Conservation (phyloP, 2,888 invertebrate species). For the Malthinus seriepunctatus region DNA sequence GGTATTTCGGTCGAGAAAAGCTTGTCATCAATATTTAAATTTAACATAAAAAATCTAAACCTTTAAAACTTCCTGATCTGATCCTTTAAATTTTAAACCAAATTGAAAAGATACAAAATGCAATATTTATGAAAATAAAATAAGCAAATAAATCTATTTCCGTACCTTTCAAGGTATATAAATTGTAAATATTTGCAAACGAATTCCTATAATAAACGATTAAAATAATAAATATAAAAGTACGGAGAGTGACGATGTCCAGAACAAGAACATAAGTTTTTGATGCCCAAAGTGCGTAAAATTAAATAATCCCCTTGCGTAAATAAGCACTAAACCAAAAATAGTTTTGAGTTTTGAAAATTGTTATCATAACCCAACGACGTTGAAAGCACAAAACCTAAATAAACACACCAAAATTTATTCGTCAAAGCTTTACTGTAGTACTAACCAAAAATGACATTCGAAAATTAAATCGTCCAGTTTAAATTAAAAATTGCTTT, state of each 20-base stretch:
- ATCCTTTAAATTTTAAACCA: too few relatives aligned
- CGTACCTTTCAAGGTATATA: neutral
- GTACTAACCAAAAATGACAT: slow-evolving; percentile 3
- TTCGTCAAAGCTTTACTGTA: slow-evolving; percentile 12
- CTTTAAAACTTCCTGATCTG: too few relatives aligned
- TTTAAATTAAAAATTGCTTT: slow-evolving; percentile 15
- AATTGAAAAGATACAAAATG: too few relatives aligned
- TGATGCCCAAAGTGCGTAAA: slow-evolving; percentile 19
- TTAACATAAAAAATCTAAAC: too few relatives aligned
- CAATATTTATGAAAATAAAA: neutral
- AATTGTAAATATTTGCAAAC: slow-evolving; percentile 4
- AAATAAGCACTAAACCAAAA: slow-evolving; percentile 24
- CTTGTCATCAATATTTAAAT: too few relatives aligned
- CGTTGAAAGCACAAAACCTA: slow-evolving; percentile 4
- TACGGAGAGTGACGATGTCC: slow-evolving; percentile 11
- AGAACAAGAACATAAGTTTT: slow-evolving; percentile 13
- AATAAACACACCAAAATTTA: slow-evolving; percentile 8
- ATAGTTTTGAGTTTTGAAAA: slow-evolving; percentile 13
- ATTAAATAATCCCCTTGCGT: slow-evolving; percentile 13
- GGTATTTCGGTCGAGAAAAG: too few relatives aligned
- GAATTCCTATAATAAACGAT: slow-evolving; percentile 7
- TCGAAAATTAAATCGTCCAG: slow-evolving; percentile 10
- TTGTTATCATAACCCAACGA: slow-evolving; percentile 11
- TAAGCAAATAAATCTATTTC: slow-evolving; percentile 5
- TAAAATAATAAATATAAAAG: slow-evolving; percentile 9